Conservation (phyloP, 2,797 vertebrate species). For the Ambastaia sidthimunki region DNA sequence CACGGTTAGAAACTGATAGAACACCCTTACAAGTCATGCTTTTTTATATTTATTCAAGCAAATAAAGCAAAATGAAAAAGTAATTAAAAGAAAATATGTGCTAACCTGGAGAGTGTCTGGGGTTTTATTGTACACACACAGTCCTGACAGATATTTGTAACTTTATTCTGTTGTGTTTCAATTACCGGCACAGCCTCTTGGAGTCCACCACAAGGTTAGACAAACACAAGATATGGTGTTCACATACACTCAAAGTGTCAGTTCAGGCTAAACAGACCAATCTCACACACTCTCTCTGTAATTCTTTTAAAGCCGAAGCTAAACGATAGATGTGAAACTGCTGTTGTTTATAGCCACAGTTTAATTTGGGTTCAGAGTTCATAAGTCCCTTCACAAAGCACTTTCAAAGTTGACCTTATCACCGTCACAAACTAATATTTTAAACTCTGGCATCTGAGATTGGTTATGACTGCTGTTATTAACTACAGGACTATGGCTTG, state of each 20-base stretch:
- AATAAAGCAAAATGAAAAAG: slow-evolving; percentile 77
- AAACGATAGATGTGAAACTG: slow-evolving; percentile 65
- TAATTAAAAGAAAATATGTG: slow-evolving; percentile 84
- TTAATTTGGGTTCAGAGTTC: slow-evolving; percentile 60
- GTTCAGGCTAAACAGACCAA: slow-evolving; percentile 39
- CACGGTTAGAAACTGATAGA: slow-evolving; percentile 27
- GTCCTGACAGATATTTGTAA: slow-evolving; percentile 80
- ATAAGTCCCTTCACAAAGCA: slow-evolving; percentile 40
- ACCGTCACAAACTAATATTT: slow-evolving; percentile 33
- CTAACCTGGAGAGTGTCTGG: slow-evolving; percentile 72
- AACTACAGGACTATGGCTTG: not conserved
- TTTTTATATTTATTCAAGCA: slow-evolving; percentile 69
- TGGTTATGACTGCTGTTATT: slow-evolving; percentile 33
- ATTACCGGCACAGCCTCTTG: slow-evolving; percentile 79
- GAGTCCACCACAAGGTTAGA: slow-evolving; percentile 80
- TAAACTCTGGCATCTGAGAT: slow-evolving; percentile 32
- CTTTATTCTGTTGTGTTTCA: slow-evolving; percentile 83
- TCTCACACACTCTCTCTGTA: slow-evolving; percentile 68
- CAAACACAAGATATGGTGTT: slow-evolving; percentile 74
- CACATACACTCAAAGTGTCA: slow-evolving; percentile 65
- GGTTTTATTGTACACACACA: slow-evolving; percentile 75
- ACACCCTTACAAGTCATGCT: slow-evolving; percentile 66
- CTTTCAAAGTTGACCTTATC: slow-evolving; percentile 22
- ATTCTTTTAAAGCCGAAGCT: slow-evolving; percentile 71
- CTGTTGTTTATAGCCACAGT: slow-evolving; percentile 64